Evolutionary conservation across 2,113 vertebrate species (phyloP).

Genomic region (Mugil cephalus): DNA sequence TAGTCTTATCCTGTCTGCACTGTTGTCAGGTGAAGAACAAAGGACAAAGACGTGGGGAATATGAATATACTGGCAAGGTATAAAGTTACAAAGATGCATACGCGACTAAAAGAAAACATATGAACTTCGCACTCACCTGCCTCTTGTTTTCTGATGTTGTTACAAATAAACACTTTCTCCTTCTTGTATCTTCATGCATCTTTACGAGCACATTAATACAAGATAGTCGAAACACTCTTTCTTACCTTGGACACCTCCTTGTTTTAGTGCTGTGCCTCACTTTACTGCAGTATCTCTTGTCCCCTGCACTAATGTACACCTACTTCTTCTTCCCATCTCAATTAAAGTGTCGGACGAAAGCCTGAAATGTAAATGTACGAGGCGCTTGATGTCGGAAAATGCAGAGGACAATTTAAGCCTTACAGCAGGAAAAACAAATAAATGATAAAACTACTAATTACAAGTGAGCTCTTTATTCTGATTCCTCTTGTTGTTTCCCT

Average conservation of each 20-base stretch:
- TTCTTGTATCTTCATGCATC: background rate
- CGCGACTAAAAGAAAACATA: too few relatives aligned
- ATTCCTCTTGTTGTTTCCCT: background rate
- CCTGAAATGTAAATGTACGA: slow-evolving; percentile 29
- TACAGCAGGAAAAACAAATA: background rate
- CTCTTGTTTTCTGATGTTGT: too few relatives aligned
- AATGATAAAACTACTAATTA: too few relatives aligned
- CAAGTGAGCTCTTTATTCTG: background rate
- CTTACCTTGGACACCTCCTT: slow-evolving; percentile 8
- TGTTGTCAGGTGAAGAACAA: too few relatives aligned
- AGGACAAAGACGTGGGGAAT: too few relatives aligned
- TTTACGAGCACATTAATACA: slow-evolving; percentile 15
- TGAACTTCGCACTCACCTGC: too few relatives aligned
- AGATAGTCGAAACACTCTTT: background rate
- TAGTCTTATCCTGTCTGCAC: too few relatives aligned
- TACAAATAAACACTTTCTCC: too few relatives aligned
- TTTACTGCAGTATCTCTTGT: slow-evolving; percentile 2
- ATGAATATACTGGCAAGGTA: too few relatives aligned
- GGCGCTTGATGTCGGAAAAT: slow-evolving; percentile 38
- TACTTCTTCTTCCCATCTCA: slow-evolving; percentile 5
- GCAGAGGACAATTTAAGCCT: slow-evolving; percentile 9
- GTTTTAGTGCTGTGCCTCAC: slow-evolving; percentile 6
- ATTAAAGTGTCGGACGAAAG: slow-evolving; percentile 26
- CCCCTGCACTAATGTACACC: slow-evolving; percentile 16
- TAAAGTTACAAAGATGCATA: too few relatives aligned